These are phyloP conservation scores for Cabera pusaria DNA, from an alignment of 2,888 invertebrate species.

Conservation along the genomic window DNA sequence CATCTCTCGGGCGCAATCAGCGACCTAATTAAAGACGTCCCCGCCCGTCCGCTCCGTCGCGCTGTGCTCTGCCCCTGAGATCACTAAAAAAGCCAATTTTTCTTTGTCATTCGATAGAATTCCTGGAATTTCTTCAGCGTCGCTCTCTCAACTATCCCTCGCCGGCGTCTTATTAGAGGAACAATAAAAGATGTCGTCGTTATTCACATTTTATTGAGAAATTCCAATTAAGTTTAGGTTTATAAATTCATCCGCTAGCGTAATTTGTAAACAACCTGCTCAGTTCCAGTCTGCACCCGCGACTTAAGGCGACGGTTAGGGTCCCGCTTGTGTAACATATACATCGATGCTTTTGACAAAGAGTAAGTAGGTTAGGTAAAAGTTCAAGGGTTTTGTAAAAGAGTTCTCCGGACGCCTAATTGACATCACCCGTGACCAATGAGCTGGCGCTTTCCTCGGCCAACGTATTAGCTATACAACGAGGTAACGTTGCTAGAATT, in stretches of 20 bases:
- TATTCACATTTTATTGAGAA: constrained; percentile 67
- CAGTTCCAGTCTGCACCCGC: constrained; percentile 55
- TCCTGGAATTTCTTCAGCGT: constrained; percentile 26
- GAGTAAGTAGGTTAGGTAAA: too few relatives aligned
- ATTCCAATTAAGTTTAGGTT: constrained; percentile 64
- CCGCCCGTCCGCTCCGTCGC: constrained; percentile 3
- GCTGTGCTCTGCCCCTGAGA: constrained; percentile 17
- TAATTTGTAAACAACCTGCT: constrained; percentile 69
- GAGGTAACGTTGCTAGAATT: too few relatives aligned
- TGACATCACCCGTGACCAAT: too few relatives aligned
- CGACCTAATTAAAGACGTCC: constrained; percentile 30
- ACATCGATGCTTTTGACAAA: too few relatives aligned
- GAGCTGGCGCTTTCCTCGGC: too few relatives aligned
- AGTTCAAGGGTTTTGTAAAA: too few relatives aligned
- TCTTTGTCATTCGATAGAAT: constrained; percentile 43
- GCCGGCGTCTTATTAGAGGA: neutral
- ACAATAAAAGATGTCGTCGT: constrained; percentile 40
- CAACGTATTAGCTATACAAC: too few relatives aligned
- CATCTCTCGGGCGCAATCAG: neutral
- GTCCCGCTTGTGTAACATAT: too few relatives aligned
- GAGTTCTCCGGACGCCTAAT: too few relatives aligned
- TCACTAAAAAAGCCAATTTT: constrained; percentile 34
- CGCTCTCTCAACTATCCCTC: too few relatives aligned
- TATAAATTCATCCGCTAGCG: constrained; percentile 74
- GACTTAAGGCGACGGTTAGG: too few relatives aligned